phyloP scores from a whole-genome alignment of 2,888 invertebrate genomes.

The Chrysolina haemoptera region DNA sequence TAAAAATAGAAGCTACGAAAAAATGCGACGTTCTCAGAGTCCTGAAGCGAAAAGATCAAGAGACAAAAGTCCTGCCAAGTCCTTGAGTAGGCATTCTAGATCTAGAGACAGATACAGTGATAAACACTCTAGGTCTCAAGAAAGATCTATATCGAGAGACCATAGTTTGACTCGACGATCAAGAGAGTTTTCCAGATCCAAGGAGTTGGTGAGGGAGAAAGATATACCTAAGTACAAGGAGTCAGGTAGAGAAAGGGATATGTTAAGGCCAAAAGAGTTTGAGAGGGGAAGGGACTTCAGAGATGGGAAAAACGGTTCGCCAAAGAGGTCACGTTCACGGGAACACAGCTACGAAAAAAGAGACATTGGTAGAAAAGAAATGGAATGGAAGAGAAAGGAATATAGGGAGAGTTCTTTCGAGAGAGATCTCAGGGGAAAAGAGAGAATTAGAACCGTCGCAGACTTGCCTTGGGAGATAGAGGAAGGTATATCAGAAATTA shows the following conservation, averaged over 20 bases:
- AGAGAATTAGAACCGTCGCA: slow-evolving; percentile 58
- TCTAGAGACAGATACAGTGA: slow-evolving; percentile 27
- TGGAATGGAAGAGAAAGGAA: slow-evolving; percentile 22
- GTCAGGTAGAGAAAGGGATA: background rate
- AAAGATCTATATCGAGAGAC: slow-evolving; percentile 32
- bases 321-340: slow-evolving; percentile 41
- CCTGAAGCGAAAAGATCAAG: slow-evolving; percentile 31
- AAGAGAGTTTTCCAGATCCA: slow-evolving; percentile 10
- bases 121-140: slow-evolving; percentile 5
- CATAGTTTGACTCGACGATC: background rate
- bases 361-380: slow-evolving; percentile 28
- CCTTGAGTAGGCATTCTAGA: slow-evolving; percentile 21
- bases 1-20: slow-evolving; percentile 21
- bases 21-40: slow-evolving; percentile 29
- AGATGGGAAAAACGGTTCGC: slow-evolving; percentile 41
- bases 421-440: slow-evolving; percentile 55
- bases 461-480: slow-evolving; percentile 61
- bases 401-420: slow-evolving; percentile 57
- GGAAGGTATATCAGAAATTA: slow-evolving; percentile 43
- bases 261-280: background rate
- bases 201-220: background rate
- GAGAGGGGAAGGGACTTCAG: slow-evolving; percentile 31
- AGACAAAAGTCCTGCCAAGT: slow-evolving; percentile 31
- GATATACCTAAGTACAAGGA: background rate
- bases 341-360: slow-evolving; percentile 52